phyloP scores from a whole-genome alignment of 2,113 vertebrate genomes.

The Alethe diademata region DNA sequence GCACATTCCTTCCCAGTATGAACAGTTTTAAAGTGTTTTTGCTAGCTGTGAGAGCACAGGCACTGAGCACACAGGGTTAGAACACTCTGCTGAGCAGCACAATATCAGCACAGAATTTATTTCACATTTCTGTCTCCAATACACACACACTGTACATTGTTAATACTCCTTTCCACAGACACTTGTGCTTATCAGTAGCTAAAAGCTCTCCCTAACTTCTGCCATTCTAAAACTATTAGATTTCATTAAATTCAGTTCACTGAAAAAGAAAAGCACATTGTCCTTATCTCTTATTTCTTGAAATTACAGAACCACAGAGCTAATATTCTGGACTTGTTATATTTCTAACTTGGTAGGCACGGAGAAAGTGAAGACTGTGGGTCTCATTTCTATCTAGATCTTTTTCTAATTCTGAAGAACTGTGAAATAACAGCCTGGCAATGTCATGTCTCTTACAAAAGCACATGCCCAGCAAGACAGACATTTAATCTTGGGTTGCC shows the following conservation, averaged over 20 bases:
- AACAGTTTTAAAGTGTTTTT: background rate
- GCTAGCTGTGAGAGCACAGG: background rate
- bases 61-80: background rate
- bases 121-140: background rate
- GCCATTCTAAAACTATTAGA: background rate
- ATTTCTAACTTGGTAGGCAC: background rate
- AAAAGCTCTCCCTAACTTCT: background rate
- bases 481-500: background rate
- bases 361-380: background rate
- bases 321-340: background rate
- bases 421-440: background rate
- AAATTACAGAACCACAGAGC: background rate
- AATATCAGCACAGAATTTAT: background rate
- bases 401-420: background rate
- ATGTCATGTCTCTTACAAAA: background rate
- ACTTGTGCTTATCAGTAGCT: background rate
- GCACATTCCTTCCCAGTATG: background rate
- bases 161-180: background rate
- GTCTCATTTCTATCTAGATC: background rate
- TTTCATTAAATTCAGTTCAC: background rate
- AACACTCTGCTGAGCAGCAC: background rate
- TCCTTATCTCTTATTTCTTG: background rate
- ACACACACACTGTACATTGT: background rate
- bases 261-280: background rate
- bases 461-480: background rate